Base-by-base conservation (phyloP, 2,113 vertebrate genomes). In the Thunnus thynnus region DNA sequence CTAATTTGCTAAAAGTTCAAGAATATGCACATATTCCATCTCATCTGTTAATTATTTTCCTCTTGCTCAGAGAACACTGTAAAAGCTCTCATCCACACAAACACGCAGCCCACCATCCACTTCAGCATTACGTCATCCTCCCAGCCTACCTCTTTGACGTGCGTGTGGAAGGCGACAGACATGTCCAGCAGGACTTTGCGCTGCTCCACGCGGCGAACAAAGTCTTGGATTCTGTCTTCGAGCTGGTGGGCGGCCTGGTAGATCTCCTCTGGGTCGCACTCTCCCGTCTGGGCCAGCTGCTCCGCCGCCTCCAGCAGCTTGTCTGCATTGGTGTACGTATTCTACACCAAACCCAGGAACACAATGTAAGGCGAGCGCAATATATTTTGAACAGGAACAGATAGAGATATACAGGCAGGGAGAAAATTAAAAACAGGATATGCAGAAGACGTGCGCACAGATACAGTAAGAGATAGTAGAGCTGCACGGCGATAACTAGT, bases 211-310 rank as follows among this genome's bases (percentile, higher is more conserved):
- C 98, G 97, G 55, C 98, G 94, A 25, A 99, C 98, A 80, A 99
- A 99, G 92, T 99, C 98, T 92, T 99, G 98, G 88, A 99, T 99
- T 68, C 98, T 92, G 93, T 99, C 98, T 88, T 99, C 98, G 0
- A 99, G 95, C 90, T 99, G 98, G 94, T 98, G 98, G 80, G 98
- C 98, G 66, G 98, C 98, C 93, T 99, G 98, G 91, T 98, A 99
- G 75, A 99, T 99, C 94, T 99, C 98, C 88, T 99, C 98, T 0
- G 98, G 98, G 92, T 99, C 98, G 86, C 98, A 99, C 87, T 99
- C 98, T 17, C 98, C 98, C 0, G 98, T 99, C 95, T 99, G 98
- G 48, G 98, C 98, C 61, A 99, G 95, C 93, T 99, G 98, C 86
- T 99, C 98, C 0, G 98, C 98, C 1, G 98, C 98, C 93, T 99